Conservation (phyloP, 2,888 invertebrate genomes). For the Andrena marginata region DNA sequence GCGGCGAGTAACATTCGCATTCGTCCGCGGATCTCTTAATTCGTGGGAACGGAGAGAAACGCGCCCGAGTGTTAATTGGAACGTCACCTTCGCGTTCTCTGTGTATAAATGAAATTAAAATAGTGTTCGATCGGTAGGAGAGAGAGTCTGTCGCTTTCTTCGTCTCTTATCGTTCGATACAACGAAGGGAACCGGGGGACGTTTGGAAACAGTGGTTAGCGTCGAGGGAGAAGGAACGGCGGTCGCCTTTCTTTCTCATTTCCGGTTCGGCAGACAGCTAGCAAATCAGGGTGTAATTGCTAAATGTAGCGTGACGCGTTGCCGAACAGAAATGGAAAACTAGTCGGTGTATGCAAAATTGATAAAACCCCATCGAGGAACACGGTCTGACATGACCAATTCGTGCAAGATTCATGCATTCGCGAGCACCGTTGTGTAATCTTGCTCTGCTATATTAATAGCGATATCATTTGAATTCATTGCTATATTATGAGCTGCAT, state of each 20-base stretch:
- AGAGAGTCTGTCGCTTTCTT: not conserved
- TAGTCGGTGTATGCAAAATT: conserved; percentile 68
- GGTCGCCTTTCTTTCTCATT: conserved; percentile 78
- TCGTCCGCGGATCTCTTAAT: too few relatives aligned
- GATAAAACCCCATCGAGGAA: conserved; percentile 64
- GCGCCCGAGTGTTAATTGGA: not conserved
- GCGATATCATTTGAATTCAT: not conserved
- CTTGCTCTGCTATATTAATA: not conserved
- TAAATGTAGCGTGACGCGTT: conserved; percentile 77
- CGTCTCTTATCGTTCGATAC: not conserved
- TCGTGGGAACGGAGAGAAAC: too few relatives aligned
- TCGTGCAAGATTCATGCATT: not conserved
- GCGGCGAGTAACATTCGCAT: not conserved
- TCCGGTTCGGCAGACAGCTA: conserved; percentile 75
- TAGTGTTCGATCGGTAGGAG: not conserved
- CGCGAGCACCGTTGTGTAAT: not conserved
- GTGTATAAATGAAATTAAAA: too few relatives aligned
- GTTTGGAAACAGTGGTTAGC: conserved; percentile 71
- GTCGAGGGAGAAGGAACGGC: conserved; percentile 72
- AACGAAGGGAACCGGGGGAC: conserved; percentile 6
- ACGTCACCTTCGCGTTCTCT: too few relatives aligned
- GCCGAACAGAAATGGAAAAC: conserved; percentile 67
- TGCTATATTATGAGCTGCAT: not conserved
- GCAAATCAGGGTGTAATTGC: conserved; percentile 78
- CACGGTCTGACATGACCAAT: not conserved